Conservation (phyloP, 2,797 vertebrate genomes). For the Falco biarmicus region DNA sequence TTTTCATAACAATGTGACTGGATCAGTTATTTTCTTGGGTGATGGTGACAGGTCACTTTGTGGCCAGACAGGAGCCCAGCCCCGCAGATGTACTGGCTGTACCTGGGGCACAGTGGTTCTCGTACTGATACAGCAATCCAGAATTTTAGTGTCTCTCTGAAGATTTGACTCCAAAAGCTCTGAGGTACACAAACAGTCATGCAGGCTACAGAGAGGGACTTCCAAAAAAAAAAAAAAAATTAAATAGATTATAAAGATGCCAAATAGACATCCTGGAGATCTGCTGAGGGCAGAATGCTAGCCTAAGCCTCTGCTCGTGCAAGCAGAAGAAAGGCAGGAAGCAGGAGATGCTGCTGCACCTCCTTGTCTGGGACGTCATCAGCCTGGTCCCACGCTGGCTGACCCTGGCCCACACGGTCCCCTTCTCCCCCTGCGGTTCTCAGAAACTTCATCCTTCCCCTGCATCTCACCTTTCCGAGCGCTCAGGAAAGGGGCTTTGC, state of each 20-base stretch:
- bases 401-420: accelerated
- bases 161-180: background rate
- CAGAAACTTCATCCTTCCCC: background rate
- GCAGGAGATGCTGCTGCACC: background rate
- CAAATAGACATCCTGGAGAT: background rate
- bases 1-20: accelerated
- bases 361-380: accelerated
- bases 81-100: background rate
- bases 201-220: accelerated
- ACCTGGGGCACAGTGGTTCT: background rate
- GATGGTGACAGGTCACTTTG: background rate
- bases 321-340: background rate
- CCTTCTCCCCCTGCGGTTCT: background rate
- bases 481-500: background rate
- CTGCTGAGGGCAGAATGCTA: background rate
- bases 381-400: accelerated
- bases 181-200: accelerated
- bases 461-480: background rate
- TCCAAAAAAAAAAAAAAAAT: background rate
- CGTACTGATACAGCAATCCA: accelerated
- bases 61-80: background rate
- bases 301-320: background rate
- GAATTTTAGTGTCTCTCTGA: background rate
- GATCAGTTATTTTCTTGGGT: accelerated
- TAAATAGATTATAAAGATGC: background rate